phyloP scores from a whole-genome alignment of 2,888 invertebrate species.

The Nineta flava region DNA sequence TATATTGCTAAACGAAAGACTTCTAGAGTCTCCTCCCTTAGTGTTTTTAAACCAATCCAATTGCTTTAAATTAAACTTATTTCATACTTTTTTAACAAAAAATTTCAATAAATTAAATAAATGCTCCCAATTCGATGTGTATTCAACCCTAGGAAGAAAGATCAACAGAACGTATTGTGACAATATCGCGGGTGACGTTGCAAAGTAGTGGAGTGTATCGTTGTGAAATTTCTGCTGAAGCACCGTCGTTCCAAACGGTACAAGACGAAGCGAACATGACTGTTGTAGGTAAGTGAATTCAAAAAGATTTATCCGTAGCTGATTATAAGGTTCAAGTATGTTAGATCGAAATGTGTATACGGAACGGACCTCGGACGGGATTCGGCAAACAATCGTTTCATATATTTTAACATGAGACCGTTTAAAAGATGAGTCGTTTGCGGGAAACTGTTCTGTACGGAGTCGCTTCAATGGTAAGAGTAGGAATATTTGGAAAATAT shows the following conservation, averaged over 20 bases:
- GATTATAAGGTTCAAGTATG: background rate
- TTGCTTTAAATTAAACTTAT: background rate
- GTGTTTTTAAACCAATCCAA: no score
- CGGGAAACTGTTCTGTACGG: no score
- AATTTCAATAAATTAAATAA: background rate
- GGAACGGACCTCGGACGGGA: no score
- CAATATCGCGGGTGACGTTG: conserved; percentile 48
- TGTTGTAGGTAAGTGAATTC: conserved; percentile 49
- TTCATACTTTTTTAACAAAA: background rate
- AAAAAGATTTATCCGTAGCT: background rate
- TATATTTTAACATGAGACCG: no score
- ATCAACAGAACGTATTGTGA: conserved; percentile 45
- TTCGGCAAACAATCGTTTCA: no score
- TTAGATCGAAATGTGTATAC: background rate
- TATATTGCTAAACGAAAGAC: no score
- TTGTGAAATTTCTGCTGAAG: conserved; percentile 64
- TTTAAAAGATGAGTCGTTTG: no score
- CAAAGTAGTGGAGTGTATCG: conserved; percentile 58
- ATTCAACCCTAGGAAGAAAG: conserved; percentile 36
- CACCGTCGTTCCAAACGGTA: conserved; percentile 61
- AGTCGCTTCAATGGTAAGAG: no score
- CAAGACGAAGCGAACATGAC: conserved; percentile 58
- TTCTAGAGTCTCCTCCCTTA: no score
- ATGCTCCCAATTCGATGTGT: background rate
- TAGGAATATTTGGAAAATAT: no score